phyloP scores from a whole-genome alignment of 1,140 invertebrate species.

The Caenorhabditis tropicalis region DNA sequence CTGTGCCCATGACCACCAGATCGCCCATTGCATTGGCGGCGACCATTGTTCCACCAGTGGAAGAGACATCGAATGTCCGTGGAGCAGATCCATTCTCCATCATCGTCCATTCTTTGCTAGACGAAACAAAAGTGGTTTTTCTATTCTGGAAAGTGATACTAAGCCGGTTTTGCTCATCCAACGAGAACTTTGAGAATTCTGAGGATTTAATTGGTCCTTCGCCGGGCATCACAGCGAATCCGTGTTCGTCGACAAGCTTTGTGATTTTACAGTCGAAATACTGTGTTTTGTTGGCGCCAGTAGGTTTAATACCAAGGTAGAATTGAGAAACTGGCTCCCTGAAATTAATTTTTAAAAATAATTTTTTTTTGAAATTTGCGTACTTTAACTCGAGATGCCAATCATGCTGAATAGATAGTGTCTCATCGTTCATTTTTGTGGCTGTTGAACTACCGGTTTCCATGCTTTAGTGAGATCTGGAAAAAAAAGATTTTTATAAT shows the following conservation, averaged over 20 bases:
- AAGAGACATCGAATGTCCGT: neutral
- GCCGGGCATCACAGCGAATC: neutral
- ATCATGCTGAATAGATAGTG: neutral
- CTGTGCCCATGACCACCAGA: neutral
- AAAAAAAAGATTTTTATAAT: no score
- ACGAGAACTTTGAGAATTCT: neutral
- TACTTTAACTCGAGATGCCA: constrained; percentile 5
- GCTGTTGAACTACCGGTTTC: neutral
- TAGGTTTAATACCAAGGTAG: neutral
- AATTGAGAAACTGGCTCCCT: constrained; percentile 6
- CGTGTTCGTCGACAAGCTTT: constrained; percentile 11
- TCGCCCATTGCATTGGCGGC: neutral
- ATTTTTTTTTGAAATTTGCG: no score
- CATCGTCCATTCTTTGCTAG: neutral
- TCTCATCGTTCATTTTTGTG: neutral
- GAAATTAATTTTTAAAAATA: neutral
- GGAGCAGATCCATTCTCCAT: neutral
- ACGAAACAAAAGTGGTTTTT: neutral
- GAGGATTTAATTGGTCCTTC: neutral
- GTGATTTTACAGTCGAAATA: neutral
- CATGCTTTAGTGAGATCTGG: no score
- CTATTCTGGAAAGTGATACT: neutral
- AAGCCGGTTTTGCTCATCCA: neutral
- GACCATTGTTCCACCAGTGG: neutral
- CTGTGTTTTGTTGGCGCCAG: neutral